Percentiles rank a stretch among this genome's conserved stretches.
Conservation (phyloP, 2,113 vertebrate species). For the Dendropsophus ebraccatus region DNA sequence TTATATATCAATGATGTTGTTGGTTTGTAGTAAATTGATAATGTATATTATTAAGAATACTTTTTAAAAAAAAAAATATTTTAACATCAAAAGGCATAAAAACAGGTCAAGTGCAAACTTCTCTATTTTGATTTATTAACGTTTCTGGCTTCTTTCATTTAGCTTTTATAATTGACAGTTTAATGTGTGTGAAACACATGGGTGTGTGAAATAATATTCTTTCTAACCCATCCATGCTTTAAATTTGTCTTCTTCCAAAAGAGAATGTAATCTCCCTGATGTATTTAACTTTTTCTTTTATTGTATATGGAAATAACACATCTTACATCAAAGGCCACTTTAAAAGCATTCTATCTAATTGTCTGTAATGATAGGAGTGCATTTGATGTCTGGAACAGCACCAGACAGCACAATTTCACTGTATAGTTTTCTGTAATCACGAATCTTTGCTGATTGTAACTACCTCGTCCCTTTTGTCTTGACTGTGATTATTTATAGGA, state of each 20-base stretch:
- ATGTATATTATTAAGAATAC: neutral
- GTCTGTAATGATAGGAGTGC: constrained; percentile 59
- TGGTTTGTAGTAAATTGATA: neutral
- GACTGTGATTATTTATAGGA: constrained; percentile 51
- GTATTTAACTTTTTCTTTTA: constrained; percentile 53
- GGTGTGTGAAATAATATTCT: constrained; percentile 46
- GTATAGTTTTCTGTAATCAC: constrained; percentile 59
- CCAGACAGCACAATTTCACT: constrained; percentile 61
- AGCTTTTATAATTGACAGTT: constrained; percentile 41
- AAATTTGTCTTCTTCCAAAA: constrained; percentile 36
- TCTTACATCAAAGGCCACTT: constrained; percentile 65
- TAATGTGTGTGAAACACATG: constrained; percentile 39
- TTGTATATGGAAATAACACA: constrained; percentile 61
- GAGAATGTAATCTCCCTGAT: constrained; percentile 49
- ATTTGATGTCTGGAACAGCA: constrained; percentile 64
- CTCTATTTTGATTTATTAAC: constrained; percentile 28
- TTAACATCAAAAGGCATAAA: constrained; percentile 16
- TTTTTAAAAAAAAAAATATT: neutral
- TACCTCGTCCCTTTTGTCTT: constrained; percentile 48
- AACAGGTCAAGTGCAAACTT: neutral
- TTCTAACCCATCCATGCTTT: constrained; percentile 23
- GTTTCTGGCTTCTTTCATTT: constrained; percentile 37
- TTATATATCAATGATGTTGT: neutral
- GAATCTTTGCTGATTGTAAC: constrained; percentile 58
- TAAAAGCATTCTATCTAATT: constrained; percentile 62